Base-by-base conservation (phyloP, 2,888 invertebrate genomes). In the Netelia virgata region DNA sequence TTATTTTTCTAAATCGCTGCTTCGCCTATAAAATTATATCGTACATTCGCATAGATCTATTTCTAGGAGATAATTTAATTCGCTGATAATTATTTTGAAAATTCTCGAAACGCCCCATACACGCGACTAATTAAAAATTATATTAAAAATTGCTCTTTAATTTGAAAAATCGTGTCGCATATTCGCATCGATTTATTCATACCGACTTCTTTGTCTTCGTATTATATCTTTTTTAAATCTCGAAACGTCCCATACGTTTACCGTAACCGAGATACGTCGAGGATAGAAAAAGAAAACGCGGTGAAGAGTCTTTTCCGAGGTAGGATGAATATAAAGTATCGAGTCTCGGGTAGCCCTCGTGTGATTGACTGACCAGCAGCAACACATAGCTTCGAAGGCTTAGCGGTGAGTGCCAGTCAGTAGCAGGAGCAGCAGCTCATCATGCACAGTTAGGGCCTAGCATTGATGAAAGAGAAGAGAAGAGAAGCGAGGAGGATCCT, bases 401-500 rank as follows among this genome's bases (percentile, higher is more conserved):
- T 20, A 16, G 55, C 66, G 8, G 18, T 55, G 59, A 16, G 57
- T 36, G 11, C 20, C n/a, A 69, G 63, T 41, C 16, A 53, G 41
- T 61, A 61, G 61, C 64, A 64, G 10, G 36, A 63, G 53, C 57
- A 64, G 10, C 53, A 63, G 53, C 79, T 72, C 72, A 64, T 64
- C 64, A 57, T 79, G 55, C 63, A 72, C 72, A 79, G 70, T 79
- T 64, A 72, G 70, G 41, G 70, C 63, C 55, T 55, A 72, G 53
- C 72, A 79, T 79, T 79, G 72, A 79, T 79, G 79, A 64, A 72
- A 79, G 64, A 64, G 41, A 64, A 64, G 41, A 64, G 36, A 72
- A 72, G 41, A 72, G 36, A 20, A 43, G 47, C 3, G 14, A 47
- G 47, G 47, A 14, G 47, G 47, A n/a, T 28, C 61, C 23, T 61